Evolutionary conservation across 2,797 vertebrate species (phyloP).

Genomic region (Meriones psammophilus): DNA sequence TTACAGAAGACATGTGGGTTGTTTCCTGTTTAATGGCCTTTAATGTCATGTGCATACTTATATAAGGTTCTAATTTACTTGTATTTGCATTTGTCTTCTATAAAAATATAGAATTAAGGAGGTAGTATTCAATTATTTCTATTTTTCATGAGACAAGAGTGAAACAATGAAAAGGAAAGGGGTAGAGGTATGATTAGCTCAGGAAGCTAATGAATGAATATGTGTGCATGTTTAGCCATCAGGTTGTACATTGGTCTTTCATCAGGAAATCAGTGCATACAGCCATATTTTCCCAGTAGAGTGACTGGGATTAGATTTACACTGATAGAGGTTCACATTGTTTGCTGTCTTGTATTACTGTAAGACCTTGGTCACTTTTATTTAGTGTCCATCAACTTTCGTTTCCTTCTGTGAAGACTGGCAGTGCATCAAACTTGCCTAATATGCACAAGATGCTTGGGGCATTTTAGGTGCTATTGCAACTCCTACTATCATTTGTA

Average conservation of each 20-base stretch:
- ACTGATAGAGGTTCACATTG: not conserved
- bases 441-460: not conserved
- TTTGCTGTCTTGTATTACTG: not conserved
- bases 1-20: not conserved
- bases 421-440: not conserved
- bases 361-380: not conserved
- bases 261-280: not conserved
- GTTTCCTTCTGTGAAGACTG: conserved; percentile 8
- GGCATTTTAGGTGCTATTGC: not conserved
- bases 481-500: not conserved
- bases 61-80: not conserved
- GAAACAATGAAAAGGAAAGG: not conserved
- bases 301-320: not conserved
- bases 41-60: not conserved
- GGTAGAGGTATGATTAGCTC: not conserved
- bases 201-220: not conserved
- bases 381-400: conserved; percentile 2
- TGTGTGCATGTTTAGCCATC: not conserved
- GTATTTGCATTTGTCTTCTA: not conserved
- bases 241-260: not conserved
- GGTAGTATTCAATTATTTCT: not conserved
- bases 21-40: not conserved
- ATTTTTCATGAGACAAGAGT: not conserved
- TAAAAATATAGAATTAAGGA: not conserved
- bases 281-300: not conserved